Evolutionary conservation across 2,888 invertebrate species (phyloP).

Genomic region (Hyposoter dolosus): DNA sequence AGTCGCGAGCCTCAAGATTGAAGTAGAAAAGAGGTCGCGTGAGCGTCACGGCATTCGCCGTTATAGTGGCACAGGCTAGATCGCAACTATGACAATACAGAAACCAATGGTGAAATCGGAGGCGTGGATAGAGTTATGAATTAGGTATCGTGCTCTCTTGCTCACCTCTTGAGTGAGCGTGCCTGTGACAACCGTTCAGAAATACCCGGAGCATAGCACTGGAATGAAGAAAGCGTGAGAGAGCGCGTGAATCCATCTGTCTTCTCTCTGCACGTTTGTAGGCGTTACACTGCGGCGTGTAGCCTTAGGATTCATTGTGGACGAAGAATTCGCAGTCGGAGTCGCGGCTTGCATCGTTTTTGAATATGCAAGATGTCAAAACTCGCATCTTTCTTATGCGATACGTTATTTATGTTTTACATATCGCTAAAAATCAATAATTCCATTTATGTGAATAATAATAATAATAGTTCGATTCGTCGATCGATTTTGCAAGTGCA

Average conservation of each 20-base stretch:
- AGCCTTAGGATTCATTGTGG: background rate
- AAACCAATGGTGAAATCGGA: constrained; percentile 68
- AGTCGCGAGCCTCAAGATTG: constrained; percentile 8
- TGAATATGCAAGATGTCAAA: background rate
- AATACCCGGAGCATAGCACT: constrained; percentile 34
- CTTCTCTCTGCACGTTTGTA: constrained; percentile 28
- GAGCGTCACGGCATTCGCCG: constrained; percentile 35
- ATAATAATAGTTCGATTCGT: background rate
- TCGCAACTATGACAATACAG: constrained; percentile 61
- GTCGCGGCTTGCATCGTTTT: background rate
- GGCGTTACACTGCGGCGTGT: background rate
- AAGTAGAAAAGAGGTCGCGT: constrained; percentile 35
- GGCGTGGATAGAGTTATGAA: constrained; percentile 79
- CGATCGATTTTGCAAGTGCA: background rate
- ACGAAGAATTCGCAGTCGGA: constrained; percentile 13
- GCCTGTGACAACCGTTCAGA: constrained; percentile 31
- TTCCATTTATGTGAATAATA: background rate
- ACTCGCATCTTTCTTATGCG: background rate
- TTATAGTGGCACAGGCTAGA: constrained; percentile 48
- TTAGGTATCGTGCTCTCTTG: constrained; percentile 69
- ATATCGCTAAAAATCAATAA: background rate
- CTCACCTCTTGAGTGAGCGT: constrained; percentile 19
- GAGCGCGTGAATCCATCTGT: constrained; percentile 20
- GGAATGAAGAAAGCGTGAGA: constrained; percentile 43
- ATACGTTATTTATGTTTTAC: background rate